These are phyloP conservation scores for Cheilosia vulpina DNA, from an alignment of 2,888 invertebrate genomes.

Conservation along the genomic window DNA sequence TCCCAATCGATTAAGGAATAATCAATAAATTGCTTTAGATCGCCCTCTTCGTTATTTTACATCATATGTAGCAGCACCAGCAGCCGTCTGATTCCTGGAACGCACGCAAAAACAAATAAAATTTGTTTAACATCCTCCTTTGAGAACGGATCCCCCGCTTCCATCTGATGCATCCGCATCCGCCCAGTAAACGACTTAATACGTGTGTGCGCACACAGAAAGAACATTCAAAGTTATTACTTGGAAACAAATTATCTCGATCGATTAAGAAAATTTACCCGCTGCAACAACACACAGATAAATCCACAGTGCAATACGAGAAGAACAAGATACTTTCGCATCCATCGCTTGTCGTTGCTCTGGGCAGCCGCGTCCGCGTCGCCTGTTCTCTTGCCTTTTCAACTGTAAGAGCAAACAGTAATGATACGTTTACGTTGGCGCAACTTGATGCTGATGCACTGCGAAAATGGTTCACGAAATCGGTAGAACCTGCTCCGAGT, in stretches of 20 bases:
- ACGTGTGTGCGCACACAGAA: slow-evolving; percentile 43
- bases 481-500: slow-evolving; percentile 53
- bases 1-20: slow-evolving; percentile 59
- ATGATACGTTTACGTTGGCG: slow-evolving; percentile 63
- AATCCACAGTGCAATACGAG: slow-evolving; percentile 24
- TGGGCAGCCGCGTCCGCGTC: slow-evolving; percentile 6
- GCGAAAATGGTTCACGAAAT: slow-evolving; percentile 62
- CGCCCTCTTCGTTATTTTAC: slow-evolving; percentile 8
- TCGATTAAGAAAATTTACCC: slow-evolving; percentile 71
- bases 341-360: slow-evolving; percentile 6
- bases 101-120: slow-evolving; percentile 68
- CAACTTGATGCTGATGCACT: slow-evolving; percentile 46
- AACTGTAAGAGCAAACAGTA: slow-evolving; percentile 40
- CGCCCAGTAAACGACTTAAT: slow-evolving; percentile 49
- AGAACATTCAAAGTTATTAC: slow-evolving; percentile 69
- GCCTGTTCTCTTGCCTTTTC: slow-evolving; percentile 15
- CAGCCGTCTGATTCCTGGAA: slow-evolving; percentile 55
- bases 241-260: slow-evolving; percentile 74
- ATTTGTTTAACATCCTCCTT: slow-evolving; percentile 53
- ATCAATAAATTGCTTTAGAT: slow-evolving; percentile 64
- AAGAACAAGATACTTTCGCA: slow-evolving; percentile 49
- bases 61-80: slow-evolving; percentile 10
- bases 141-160: slow-evolving; percentile 17
- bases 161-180: slow-evolving; percentile 27
- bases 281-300: slow-evolving; percentile 36